Evolutionary conservation across 2,113 vertebrate species (phyloP).

Genomic region (Serranochromis macrocephalus): DNA sequence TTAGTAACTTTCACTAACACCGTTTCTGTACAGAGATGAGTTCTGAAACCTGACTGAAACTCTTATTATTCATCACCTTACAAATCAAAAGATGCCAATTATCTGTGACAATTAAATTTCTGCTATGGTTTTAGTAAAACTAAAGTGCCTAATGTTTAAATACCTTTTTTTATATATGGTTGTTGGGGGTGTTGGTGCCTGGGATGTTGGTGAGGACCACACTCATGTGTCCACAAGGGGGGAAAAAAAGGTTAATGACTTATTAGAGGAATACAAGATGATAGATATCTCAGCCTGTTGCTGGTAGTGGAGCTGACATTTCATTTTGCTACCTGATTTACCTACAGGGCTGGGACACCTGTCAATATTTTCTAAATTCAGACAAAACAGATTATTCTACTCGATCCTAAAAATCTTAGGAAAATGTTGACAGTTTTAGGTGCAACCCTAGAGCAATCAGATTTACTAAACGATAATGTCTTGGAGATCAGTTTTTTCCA

Average conservation of each 20-base stretch:
- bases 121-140: not conserved
- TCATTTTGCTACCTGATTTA: not conserved
- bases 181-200: not conserved
- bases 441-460: not conserved
- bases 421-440: not conserved
- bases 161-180: not conserved
- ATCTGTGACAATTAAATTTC: not conserved
- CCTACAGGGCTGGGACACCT: not conserved
- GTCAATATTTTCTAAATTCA: not conserved
- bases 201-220: not conserved
- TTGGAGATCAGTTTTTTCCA: not conserved
- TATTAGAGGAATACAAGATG: not conserved
- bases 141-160: not conserved
- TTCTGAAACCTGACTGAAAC: not conserved
- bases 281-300: not conserved
- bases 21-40: not conserved
- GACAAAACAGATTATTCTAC: not conserved
- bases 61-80: not conserved
- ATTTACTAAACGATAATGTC: not conserved
- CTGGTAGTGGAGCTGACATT: not conserved
- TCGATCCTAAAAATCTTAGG: not conserved
- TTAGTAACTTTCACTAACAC: not conserved
- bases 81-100: not conserved
- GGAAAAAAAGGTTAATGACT: not conserved
- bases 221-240: not conserved